Percentiles rank a stretch among this genome's conserved stretches.
Conservation (phyloP, 2,888 invertebrate species). For the Tetragonisca angustula region DNA sequence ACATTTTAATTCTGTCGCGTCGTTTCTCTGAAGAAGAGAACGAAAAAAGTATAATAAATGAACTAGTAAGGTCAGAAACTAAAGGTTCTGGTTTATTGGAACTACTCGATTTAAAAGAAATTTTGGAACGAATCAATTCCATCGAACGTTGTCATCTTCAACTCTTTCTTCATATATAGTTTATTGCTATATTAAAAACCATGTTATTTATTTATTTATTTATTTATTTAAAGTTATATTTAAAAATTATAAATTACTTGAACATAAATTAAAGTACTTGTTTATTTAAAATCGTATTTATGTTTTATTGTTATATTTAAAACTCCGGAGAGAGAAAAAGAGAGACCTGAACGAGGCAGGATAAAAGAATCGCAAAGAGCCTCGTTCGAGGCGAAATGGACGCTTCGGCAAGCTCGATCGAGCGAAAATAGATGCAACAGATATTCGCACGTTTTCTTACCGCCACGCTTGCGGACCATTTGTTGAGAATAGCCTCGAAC, state of each 20-base stretch:
- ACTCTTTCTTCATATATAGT: neutral
- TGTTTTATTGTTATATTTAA: no score
- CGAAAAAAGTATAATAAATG: conserved; percentile 90
- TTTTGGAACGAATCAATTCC: conserved; percentile 85
- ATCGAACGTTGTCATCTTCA: conserved; percentile 5
- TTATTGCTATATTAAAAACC: no score
- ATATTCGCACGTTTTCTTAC: neutral
- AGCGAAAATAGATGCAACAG: neutral
- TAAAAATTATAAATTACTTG: no score
- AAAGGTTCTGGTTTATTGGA: conserved; percentile 95
- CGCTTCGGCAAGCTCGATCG: neutral
- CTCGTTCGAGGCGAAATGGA: neutral
- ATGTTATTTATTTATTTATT: no score
- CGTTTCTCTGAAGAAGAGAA: no score
- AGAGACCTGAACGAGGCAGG: neutral
- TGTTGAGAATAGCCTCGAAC: conserved; percentile 5
- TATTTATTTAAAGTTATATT: no score
- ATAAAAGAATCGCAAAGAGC: neutral
- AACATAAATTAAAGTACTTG: no score
- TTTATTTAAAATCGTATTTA: no score
- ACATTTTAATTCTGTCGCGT: no score
- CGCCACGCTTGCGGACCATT: neutral
- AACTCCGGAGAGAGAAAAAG: no score
- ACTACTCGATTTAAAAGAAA: conserved; percentile 95
- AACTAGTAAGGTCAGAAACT: conserved; percentile 93